Base-by-base conservation (phyloP, 2,888 invertebrate species). In the Encarsia formosa region DNA sequence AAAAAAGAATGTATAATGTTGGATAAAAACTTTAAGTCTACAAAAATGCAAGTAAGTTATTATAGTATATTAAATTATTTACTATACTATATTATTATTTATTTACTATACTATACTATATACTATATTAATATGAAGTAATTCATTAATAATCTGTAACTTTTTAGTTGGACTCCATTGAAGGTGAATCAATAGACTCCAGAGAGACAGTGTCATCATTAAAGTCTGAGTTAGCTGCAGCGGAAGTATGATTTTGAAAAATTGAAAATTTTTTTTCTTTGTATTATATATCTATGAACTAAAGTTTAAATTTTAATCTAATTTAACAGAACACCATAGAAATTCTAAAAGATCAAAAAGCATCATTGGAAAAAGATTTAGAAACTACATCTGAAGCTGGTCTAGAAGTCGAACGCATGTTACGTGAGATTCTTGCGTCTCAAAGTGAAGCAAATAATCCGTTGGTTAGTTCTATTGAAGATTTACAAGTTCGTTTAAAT, bases 301-400 rank as follows among this genome's bases (percentile, higher is more conserved):
- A n/a, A n/a, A n/a, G n/a, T n/a, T 15, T 23, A 19, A 49, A 52
- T 39, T 35, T 35, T 43, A 38, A 20, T 41, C 49, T 31, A 31
- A 38, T 44, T 44, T 53, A 58, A 5, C 45, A 76, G 75, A 70
- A 68, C 44, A 68, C 69, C 16, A 80, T 78, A 59, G 62, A 63
- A 4, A 77, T 78, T 50, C 67, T 85, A 35, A 81, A 88, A 68
- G 87, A 86, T 46, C 84, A 89, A 69, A 77, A 88, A 18, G 74
- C 79, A 44, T 79, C 80, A 68, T 66, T 85, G 65, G 81, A 90
- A 76, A 81, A 85, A 78, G 82, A 91, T 66, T 79, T 91, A 35
- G 90, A 91, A 71, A 85, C 83, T 64, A 87, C 89, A 1, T 87
- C 90, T 0, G 87, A 89, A 63, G 87, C 89, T 6, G 86, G 85